Evolutionary conservation across 1,140 invertebrate genomes (phyloP), one percentile per base, ranked within the genome.

Genomic region (Aphelenchoides fujianensis): DNA sequence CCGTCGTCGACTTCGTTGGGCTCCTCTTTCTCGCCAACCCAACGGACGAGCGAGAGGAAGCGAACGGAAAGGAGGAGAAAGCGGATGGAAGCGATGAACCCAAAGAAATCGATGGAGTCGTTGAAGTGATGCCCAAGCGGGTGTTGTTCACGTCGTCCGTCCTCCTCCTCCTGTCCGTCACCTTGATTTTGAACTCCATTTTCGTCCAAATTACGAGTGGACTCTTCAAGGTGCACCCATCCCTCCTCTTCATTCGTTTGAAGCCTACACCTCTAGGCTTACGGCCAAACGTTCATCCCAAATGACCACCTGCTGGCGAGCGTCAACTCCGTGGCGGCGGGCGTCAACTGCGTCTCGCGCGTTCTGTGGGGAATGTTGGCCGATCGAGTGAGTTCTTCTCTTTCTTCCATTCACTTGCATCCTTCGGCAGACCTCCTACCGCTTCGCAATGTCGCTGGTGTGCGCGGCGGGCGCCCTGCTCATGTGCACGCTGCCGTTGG

Each of bases 251-350:
- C n/a, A n/a, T n/a, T n/a, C n/a, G n/a, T n/a, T n/a, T n/a, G n/a
- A n/a, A n/a, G n/a, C n/a, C n/a, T n/a, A n/a, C n/a, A n/a, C n/a
- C n/a, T n/a, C n/a, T n/a, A n/a, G 68, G 76, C 79, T 9, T 80
- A 68, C 36, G 79, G 79, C 12, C 77, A 79, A 54, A 75, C 69
- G 48, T 80, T 80, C 66, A 80, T 80, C 32, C 53, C 75, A 1
- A 66, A 80, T 62, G 79, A 80, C 36, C 74, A 75, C 28, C 81
- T 80, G 36, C 41, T 80, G 30, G 75, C 79, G 3, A 79, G 76
- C 28, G 76, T 80, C 16, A 81, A 73, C 30, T 81, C 79, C n/a
- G 69, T 80, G 37, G 78, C 76, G 7, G 74, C 78, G 37, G 66
- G 66, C 9, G 71, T 68, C n/a, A 80, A 80, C 68, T 78, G 75